Evolutionary conservation across 1,140 invertebrate species (phyloP).

Genomic region (Dendroctonus ponderosae): DNA sequence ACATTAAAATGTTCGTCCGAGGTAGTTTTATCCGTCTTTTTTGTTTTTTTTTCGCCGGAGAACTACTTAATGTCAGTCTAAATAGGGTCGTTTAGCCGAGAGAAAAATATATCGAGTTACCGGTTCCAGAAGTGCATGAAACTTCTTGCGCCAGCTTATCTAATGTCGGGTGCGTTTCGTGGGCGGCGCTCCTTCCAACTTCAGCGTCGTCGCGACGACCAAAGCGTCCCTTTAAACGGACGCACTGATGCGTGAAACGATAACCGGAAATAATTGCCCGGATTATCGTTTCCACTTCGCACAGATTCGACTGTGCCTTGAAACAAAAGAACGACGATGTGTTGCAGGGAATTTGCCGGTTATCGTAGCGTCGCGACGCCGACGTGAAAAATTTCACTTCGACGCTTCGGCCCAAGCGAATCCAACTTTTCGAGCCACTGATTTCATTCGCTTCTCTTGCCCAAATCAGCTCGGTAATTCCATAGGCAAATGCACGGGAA

Average conservation of each 20-base stretch:
- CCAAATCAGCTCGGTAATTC: too few relatives aligned
- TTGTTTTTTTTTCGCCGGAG: conserved; percentile 2
- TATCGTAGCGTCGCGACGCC: neutral
- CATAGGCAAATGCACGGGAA: too few relatives aligned
- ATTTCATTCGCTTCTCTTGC: too few relatives aligned
- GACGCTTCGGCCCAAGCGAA: neutral
- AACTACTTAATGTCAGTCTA: conserved; percentile 19
- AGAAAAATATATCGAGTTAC: conserved; percentile 18
- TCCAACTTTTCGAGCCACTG: too few relatives aligned
- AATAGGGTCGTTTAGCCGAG: conserved; percentile 11
- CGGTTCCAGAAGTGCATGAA: conserved; percentile 11
- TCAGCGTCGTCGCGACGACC: neutral
- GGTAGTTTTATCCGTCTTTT: conserved; percentile 6
- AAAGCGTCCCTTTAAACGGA: conserved; percentile 9
- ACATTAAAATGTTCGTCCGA: conserved; percentile 7
- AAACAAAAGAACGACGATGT: conserved; percentile 21
- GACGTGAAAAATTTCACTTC: neutral
- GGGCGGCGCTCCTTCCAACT: neutral
- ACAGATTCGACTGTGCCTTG: conserved; percentile 19
- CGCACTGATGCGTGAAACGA: conserved; percentile 25
- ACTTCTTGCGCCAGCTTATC: conserved; percentile 11
- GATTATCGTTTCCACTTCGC: conserved; percentile 27
- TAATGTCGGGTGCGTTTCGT: conserved; percentile 4
- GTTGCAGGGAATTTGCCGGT: neutral
- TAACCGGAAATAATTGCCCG: conserved; percentile 30